Evolutionary conservation across 2,888 invertebrate genomes (phyloP), one percentile per base, ranked within the genome.

Genomic region (Papilio demoleus): DNA sequence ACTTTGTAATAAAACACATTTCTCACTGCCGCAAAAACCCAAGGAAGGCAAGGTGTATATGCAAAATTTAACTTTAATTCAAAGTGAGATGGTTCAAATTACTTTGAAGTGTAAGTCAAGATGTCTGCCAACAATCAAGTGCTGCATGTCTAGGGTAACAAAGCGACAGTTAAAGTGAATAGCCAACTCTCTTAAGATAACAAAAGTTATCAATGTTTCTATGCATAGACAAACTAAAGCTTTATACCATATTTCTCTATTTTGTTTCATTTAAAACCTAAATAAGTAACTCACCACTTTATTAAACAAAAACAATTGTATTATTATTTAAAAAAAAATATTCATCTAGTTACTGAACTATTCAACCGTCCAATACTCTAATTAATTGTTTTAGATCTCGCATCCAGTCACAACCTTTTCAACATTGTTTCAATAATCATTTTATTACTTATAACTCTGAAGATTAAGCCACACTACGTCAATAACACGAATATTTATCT

Each of bases 161-260:
- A 50, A 50, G n/a, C 8, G 27, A 4, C 50, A 50, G 50, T 50
- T 50, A 50, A 50, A 50, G 50, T 50, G 50, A 50, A 50, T 50
- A 50, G 50, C 14, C 42, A 45, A 27, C 24, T 50, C 50, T 27
- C 50, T 50, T 27, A 27, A 50, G 50, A 50, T 50, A 27, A 50
- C 50, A 27, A 50, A 50, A 27, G 24, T 50, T 50, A 27, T 50
- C 50, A 27, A 50, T 24, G 5, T 11, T 22, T 14, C 50, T 24
- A 50, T 50, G 14, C 27, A 14, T 4, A 14, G 5, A 8, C 8
- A 4, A 50, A 50, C 50, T 50, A 9, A 50, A n/a, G n/a, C 50
- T 47, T 31, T 31, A 31, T 6, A 31, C 6, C 4, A 6, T 4
- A 31, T 31, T 31, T n/a, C n/a, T n/a, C n/a, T n/a, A n/a, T 40